A percentile compares a stretch with the other conserved stretches of the same genome.
Evolutionary conservation across 2,888 invertebrate genomes (phyloP).

Genomic region (Nymphalis polychloros): DNA sequence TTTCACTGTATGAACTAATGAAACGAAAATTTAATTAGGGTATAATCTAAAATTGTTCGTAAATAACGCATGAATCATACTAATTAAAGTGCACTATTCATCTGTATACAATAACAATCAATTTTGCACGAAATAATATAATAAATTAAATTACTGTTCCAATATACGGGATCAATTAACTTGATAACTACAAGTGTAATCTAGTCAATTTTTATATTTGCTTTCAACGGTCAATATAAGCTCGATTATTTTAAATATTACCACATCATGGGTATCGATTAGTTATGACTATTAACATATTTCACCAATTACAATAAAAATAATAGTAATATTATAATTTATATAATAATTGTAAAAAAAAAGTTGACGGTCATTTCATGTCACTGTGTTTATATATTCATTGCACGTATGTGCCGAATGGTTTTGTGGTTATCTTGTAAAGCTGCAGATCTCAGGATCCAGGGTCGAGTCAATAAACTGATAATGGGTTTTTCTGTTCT

Average conservation of each 20-base stretch:
- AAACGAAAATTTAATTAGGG: slow-evolving; percentile 21
- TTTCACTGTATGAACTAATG: slow-evolving; percentile 13
- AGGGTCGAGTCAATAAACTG: too few relatives aligned
- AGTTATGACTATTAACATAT: neutral
- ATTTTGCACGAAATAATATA: slow-evolving; percentile 9
- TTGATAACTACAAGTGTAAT: slow-evolving; percentile 23
- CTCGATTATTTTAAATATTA: slow-evolving; percentile 8
- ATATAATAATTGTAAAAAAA: too few relatives aligned
- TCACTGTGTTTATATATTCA: too few relatives aligned
- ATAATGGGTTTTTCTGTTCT: too few relatives aligned
- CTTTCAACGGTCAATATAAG: slow-evolving; percentile 20
- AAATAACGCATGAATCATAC: slow-evolving; percentile 9
- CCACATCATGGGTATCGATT: too few relatives aligned
- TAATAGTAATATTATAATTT: too few relatives aligned
- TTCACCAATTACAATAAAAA: neutral
- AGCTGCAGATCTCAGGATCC: too few relatives aligned
- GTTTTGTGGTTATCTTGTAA: too few relatives aligned
- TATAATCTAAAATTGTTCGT: slow-evolving; percentile 7
- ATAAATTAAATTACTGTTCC: slow-evolving; percentile 13
- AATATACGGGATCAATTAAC: slow-evolving; percentile 32
- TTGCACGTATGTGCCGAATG: too few relatives aligned
- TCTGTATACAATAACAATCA: slow-evolving; percentile 16
- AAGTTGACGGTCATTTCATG: too few relatives aligned
- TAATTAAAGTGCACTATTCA: slow-evolving; percentile 16
- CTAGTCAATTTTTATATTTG: slow-evolving; percentile 29